phyloP scores from a whole-genome alignment of 2,888 invertebrate species.

The Apodemia duryi region DNA sequence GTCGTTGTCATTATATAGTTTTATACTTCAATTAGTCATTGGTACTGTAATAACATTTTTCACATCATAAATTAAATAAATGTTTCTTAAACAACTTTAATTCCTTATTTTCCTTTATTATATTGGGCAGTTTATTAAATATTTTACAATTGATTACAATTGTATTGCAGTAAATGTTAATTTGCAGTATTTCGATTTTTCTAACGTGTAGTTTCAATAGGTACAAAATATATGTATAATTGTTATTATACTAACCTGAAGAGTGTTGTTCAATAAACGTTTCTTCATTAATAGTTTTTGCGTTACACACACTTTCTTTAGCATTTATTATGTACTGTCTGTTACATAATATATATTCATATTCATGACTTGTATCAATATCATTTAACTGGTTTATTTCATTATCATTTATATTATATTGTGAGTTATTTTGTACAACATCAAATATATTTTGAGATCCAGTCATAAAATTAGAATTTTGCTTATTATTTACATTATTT shows the following conservation, averaged over 20 bases:
- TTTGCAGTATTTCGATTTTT: too few species aligned
- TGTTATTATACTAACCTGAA: neutral
- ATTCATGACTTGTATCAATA: slow-evolving; percentile 5
- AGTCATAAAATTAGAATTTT: neutral
- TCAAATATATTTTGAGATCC: slow-evolving; percentile 6
- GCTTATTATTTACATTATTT: slow-evolving; percentile 6
- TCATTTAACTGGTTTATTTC: neutral
- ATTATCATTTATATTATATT: slow-evolving; percentile 1
- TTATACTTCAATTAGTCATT: too few species aligned
- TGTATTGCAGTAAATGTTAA: too few species aligned
- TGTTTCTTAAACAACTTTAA: too few species aligned
- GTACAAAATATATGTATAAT: too few species aligned
- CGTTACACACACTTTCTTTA: slow-evolving; percentile 23
- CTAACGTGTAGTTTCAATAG: too few species aligned
- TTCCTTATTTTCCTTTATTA: too few species aligned
- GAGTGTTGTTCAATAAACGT: neutral
- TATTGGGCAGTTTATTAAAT: too few species aligned
- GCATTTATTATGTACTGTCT: slow-evolving; percentile 57
- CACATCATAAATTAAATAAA: too few species aligned
- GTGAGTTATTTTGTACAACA: neutral
- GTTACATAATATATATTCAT: slow-evolving; percentile 53
- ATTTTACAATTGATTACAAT: too few species aligned
- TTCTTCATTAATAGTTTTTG: neutral
- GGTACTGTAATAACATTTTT: too few species aligned
- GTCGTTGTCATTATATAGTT: too few species aligned